Evolutionary conservation across 2,888 invertebrate genomes (phyloP), one percentile per base, ranked within the genome.

Genomic region (Drosophila lacicola): DNA sequence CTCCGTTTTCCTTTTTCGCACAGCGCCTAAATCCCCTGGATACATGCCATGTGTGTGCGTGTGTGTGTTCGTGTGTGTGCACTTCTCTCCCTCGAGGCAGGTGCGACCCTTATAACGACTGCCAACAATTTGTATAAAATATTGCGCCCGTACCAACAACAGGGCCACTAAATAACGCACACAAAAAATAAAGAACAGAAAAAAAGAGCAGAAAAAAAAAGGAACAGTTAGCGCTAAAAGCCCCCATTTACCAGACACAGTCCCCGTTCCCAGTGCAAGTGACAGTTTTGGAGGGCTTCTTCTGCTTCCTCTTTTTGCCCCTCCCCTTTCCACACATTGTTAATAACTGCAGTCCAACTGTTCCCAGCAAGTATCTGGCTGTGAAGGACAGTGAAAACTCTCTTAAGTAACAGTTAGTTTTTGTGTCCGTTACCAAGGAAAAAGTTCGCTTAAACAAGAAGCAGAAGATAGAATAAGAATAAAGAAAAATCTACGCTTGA

Each of bases 91-190:
- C 76, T 65, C 50, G 41, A 57, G 70, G 70, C 78, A 78, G 78
- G 82, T 82, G 82, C 76, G 82, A 81, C 87, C 87, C 82, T 84
- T 81, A 87, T 82, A 87, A 81, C 68, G 67, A 76, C 41, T 56
- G 44, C 64, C 68, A 75, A 83, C 82, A 82, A 83, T 82, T 86
- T 82, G 76, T 83, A 78, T 85, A 78, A 87, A 79, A 87, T 87
- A 87, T 82, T 77, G 74, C 79, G 53, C 82, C 87, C 87, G 82
- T 82, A 84, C 82, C 83, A 55, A 33, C 50, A 63, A 55, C 54
- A 41, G n/a, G 19, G 54, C 61, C 68, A 62, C 61, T 72, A 86
- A 81, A 74, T 68, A 83, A 78, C 63, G 56, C 55, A 66, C 62
- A 37, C 46, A 67, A 34, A 54, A 42, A 63, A 33, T 3, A 29